These are phyloP conservation scores for Benitochromis conjunctus DNA, from an alignment of 2,113 vertebrate genomes.

Conservation along the genomic window DNA sequence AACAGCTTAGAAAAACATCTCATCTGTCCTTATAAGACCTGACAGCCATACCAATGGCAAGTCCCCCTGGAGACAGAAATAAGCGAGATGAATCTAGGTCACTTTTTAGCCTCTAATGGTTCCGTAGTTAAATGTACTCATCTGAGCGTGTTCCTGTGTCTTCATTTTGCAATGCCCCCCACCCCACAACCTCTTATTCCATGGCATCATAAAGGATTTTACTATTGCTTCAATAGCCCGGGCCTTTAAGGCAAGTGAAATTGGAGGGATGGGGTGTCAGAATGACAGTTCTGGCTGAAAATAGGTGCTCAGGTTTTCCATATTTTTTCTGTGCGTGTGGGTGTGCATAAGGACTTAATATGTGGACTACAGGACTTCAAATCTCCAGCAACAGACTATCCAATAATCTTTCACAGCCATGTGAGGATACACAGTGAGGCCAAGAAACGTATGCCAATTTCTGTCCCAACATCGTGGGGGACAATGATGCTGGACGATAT, in stretches of 20 bases:
- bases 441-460: background rate
- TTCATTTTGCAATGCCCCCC: slow-evolving; percentile 5
- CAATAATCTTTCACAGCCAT: background rate
- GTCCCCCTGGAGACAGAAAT: background rate
- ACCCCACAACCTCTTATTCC: background rate
- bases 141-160: slow-evolving; percentile 19
- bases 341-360: background rate
- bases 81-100: slow-evolving; percentile 55
- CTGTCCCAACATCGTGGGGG: background rate
- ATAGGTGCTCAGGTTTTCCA: background rate
- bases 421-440: background rate
- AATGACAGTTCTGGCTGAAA: background rate
- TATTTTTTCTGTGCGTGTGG: background rate
- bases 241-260: background rate
- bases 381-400: background rate
- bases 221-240: background rate
- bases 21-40: slow-evolving; percentile 45
- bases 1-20: background rate
- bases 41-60: slow-evolving; percentile 19
- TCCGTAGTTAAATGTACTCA: slow-evolving; percentile 36
- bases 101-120: slow-evolving; percentile 57
- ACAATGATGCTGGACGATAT: background rate
- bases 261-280: background rate
- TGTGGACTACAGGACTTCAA: background rate
- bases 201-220: background rate